A percentile compares a stretch with the other conserved stretches of the same genome.
Evolutionary conservation across 2,113 vertebrate species (phyloP).

Genomic region (Hippotragus niger): DNA sequence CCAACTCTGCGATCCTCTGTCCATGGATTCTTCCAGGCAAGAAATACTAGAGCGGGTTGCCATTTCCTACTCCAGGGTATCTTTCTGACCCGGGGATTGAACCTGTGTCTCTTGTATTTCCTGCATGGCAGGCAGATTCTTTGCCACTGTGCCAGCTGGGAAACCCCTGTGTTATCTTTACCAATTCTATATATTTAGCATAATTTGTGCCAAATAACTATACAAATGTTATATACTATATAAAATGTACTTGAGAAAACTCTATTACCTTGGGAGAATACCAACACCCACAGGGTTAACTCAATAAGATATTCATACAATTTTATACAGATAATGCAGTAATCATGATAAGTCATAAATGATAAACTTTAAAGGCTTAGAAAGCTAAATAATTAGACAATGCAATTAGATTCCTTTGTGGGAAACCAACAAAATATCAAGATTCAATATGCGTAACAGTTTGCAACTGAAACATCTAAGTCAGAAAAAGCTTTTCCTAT

Average conservation of each 20-base stretch:
- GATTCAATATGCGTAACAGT: neutral
- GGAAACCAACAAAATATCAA: neutral
- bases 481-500: neutral
- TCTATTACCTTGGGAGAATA: neutral
- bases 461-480: neutral
- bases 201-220: neutral
- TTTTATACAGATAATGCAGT: neutral
- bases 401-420: neutral
- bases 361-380: neutral
- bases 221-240: too few species aligned
- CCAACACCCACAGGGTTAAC: neutral
- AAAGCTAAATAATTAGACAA: slow-evolving; percentile 9
- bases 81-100: neutral
- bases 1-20: neutral
- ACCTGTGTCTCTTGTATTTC: neutral
- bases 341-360: neutral
- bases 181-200: neutral
- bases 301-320: neutral
- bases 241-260: neutral
- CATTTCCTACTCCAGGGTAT: neutral
- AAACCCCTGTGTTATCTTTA: neutral
- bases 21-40: neutral
- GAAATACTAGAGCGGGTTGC: neutral
- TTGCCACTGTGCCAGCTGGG: neutral
- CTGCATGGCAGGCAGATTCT: neutral